Percentiles rank a stretch among this genome's conserved stretches.
These are phyloP conservation scores for Zaprionus ghesquierei DNA, from an alignment of 1,140 invertebrate genomes.

Conservation along the genomic window DNA sequence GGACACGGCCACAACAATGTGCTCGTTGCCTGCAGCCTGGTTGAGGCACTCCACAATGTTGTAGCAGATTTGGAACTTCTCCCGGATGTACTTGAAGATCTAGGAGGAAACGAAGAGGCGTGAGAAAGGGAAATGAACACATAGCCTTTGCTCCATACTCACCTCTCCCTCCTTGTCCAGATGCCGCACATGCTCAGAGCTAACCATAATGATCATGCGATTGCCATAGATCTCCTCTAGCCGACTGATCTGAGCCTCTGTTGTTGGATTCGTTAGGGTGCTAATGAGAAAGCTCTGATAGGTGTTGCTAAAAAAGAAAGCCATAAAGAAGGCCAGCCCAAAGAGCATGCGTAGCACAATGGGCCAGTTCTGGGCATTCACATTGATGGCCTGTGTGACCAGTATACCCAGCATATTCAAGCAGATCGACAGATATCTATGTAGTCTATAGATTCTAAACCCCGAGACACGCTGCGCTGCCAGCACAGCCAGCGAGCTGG, in stretches of 20 bases:
- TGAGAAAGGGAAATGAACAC: neutral
- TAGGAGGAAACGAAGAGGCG: neutral
- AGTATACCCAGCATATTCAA: constrained; percentile 58
- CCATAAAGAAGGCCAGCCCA: constrained; percentile 51
- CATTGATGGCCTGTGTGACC: constrained; percentile 56
- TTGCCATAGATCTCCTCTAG: constrained; percentile 64
- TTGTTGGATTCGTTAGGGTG: constrained; percentile 68
- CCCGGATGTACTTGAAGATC: constrained; percentile 76
- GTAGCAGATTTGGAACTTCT: constrained; percentile 75
- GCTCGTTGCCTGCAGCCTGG: constrained; percentile 53
- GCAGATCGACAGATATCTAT: constrained; percentile 48
- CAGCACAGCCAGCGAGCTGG: constrained; percentile 45
- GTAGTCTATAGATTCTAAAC: constrained; percentile 16
- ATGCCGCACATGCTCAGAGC: constrained; percentile 68
- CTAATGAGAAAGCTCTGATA: constrained; percentile 79
- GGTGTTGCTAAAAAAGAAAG: constrained; percentile 69
- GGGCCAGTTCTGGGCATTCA: constrained; percentile 28
- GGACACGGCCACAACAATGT: constrained; percentile 70
- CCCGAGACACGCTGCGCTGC: constrained; percentile 40
- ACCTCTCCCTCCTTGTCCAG: constrained; percentile 76
- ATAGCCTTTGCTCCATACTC: neutral
- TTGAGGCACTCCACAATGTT: constrained; percentile 76
- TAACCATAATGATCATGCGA: constrained; percentile 72
- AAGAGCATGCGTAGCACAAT: constrained; percentile 45
- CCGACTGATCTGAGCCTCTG: constrained; percentile 48